phyloP scores from a whole-genome alignment of 2,888 invertebrate species.

The Stenolophus ochropezus region DNA sequence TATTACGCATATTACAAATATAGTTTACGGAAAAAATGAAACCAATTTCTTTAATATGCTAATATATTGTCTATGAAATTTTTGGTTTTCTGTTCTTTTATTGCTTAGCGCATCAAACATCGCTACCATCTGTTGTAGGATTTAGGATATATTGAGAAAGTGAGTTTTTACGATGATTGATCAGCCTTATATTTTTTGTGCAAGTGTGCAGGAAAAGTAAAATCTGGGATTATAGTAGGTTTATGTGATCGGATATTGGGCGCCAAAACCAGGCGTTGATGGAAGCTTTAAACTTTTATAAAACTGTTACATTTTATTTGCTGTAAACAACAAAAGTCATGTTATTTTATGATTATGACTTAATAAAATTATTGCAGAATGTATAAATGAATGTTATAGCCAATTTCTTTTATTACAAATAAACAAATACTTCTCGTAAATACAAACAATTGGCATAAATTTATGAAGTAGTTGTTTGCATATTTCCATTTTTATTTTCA shows the following conservation, averaged over 20 bases:
- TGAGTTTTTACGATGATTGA: constrained; percentile 6
- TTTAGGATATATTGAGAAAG: neutral
- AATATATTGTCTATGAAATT: too few relatives aligned
- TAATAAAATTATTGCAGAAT: neutral
- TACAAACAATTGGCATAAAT: too few relatives aligned
- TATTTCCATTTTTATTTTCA: too few relatives aligned
- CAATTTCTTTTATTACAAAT: too few relatives aligned
- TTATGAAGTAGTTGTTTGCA: too few relatives aligned
- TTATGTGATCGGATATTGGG: neutral
- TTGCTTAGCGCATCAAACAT: too few relatives aligned
- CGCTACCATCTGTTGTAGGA: too few relatives aligned
- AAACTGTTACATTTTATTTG: constrained; percentile 9
- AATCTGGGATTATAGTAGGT: neutral
- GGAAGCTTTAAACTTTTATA: neutral
- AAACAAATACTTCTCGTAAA: too few relatives aligned
- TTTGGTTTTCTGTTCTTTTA: too few relatives aligned
- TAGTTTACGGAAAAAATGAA: too few relatives aligned
- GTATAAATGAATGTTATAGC: neutral
- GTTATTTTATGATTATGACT: neutral
- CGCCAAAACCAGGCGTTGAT: neutral
- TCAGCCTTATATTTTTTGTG: neutral
- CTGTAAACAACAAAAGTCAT: constrained; percentile 4
- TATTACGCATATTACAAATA: too few relatives aligned
- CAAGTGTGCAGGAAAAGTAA: neutral
- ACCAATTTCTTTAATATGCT: too few relatives aligned